These are phyloP conservation scores for Eupithecia centaureata DNA, from an alignment of 2,888 invertebrate genomes.

Conservation along the genomic window DNA sequence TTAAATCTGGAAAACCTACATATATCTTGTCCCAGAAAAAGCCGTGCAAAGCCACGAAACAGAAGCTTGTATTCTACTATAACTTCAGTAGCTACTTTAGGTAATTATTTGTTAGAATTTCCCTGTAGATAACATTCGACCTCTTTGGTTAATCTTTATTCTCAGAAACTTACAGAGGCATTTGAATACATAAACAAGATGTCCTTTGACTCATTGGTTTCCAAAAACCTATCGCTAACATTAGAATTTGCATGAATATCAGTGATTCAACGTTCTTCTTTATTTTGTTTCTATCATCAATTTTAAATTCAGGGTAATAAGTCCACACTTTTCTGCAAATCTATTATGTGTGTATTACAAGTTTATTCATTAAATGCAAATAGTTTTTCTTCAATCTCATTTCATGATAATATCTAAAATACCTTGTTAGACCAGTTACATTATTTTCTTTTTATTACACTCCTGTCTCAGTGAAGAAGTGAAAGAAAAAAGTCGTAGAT, in stretches of 20 bases:
- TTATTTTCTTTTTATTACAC: not conserved
- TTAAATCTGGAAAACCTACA: not conserved
- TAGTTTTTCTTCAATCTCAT: too few species aligned
- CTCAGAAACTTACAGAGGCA: conserved; percentile 45
- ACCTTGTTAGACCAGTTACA: not conserved
- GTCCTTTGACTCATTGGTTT: conserved; percentile 53
- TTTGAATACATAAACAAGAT: conserved; percentile 35
- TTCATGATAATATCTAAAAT: not conserved
- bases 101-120: conserved; percentile 16
- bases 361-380: too few species aligned
- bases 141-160: conserved; percentile 46
- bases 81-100: not conserved
- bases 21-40: not conserved
- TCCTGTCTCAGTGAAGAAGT: too few species aligned
- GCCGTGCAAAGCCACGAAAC: not conserved
- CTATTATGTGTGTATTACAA: too few species aligned
- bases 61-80: not conserved
- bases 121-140: conserved; percentile 27
- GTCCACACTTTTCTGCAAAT: not conserved
- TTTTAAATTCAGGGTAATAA: conserved; percentile 1
- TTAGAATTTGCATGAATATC: conserved; percentile 31
- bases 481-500: too few species aligned
- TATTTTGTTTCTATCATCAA: conserved; percentile 13
- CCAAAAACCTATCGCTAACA: conserved; percentile 29
- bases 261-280: conserved; percentile 30